Conservation (phyloP, 2,113 vertebrate genomes). For the Chroicocephalus ridibundus region DNA sequence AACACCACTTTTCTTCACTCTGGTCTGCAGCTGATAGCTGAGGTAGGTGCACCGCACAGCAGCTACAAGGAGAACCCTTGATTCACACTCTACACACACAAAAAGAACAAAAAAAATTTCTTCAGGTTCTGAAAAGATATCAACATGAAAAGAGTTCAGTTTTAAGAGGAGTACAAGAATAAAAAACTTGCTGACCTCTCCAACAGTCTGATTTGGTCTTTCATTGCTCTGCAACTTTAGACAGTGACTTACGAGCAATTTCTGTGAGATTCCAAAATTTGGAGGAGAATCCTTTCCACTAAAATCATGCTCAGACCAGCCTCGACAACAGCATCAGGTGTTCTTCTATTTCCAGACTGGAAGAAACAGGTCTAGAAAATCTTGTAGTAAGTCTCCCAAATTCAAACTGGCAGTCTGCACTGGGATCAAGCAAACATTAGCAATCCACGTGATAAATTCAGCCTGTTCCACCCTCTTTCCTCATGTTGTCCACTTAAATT, state of each 20-base stretch:
- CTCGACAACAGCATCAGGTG: not conserved
- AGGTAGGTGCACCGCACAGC: not conserved
- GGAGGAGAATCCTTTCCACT: not conserved
- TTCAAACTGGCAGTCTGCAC: not conserved
- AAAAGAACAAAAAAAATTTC: not conserved
- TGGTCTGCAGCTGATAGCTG: not conserved
- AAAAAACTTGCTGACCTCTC: not conserved
- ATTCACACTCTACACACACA: not conserved
- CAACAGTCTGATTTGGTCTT: not conserved
- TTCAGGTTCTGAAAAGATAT: not conserved
- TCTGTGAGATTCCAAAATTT: not conserved
- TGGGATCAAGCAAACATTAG: not conserved
- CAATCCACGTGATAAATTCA: not conserved
- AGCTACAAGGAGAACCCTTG: not conserved
- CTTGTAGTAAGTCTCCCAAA: not conserved
- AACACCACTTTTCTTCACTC: not conserved
- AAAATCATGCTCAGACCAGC: not conserved
- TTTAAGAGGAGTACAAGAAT: not conserved
- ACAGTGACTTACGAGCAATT: not conserved
- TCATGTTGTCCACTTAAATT: not conserved
- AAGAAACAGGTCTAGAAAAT: not conserved
- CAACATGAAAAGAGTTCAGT: not conserved
- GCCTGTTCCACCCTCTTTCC: not conserved
- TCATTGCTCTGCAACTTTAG: not conserved
- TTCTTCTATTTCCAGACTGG: not conserved